Percentiles rank a stretch among this genome's conserved stretches.
These are phyloP conservation scores for Acanthornis magna DNA, from an alignment of 2,797 vertebrate species.

Conservation along the genomic window DNA sequence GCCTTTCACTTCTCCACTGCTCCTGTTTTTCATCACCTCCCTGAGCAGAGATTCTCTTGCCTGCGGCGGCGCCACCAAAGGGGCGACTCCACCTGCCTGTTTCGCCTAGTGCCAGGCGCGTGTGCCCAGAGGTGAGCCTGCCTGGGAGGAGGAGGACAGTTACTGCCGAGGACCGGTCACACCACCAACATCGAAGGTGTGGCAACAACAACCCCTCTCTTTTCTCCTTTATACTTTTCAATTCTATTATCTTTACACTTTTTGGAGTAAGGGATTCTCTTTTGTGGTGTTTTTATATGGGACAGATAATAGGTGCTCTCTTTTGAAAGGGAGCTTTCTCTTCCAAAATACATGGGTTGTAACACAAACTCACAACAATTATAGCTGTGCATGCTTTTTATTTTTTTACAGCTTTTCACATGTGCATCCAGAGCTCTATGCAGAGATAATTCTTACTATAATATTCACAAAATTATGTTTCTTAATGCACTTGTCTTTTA, in stretches of 20 bases:
- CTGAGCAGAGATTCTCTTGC: too few relatives aligned
- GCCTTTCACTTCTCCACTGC: too few relatives aligned
- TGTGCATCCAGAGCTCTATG: background rate
- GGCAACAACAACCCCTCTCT: too few relatives aligned
- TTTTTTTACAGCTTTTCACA: background rate
- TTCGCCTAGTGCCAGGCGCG: too few relatives aligned
- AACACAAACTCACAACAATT: background rate
- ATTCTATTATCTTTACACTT: background rate
- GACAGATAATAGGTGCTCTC: background rate
- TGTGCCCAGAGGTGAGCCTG: too few relatives aligned
- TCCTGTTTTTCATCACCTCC: too few relatives aligned
- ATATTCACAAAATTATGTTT: conserved; percentile 6
- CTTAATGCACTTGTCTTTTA: conserved; percentile 48
- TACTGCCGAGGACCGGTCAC: too few relatives aligned
- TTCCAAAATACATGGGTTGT: background rate
- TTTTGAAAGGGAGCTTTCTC: background rate
- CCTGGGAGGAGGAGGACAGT: too few relatives aligned
- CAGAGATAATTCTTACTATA: background rate
- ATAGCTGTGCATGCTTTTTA: background rate
- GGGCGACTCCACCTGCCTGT: too few relatives aligned
- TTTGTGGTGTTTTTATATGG: background rate
- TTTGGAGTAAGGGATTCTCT: background rate
- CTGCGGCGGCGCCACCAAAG: too few relatives aligned
- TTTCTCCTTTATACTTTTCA: background rate
- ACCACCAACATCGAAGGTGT: too few relatives aligned